Evolutionary conservation across 2,113 vertebrate genomes (phyloP).

Genomic region (Clinocottus analis): DNA sequence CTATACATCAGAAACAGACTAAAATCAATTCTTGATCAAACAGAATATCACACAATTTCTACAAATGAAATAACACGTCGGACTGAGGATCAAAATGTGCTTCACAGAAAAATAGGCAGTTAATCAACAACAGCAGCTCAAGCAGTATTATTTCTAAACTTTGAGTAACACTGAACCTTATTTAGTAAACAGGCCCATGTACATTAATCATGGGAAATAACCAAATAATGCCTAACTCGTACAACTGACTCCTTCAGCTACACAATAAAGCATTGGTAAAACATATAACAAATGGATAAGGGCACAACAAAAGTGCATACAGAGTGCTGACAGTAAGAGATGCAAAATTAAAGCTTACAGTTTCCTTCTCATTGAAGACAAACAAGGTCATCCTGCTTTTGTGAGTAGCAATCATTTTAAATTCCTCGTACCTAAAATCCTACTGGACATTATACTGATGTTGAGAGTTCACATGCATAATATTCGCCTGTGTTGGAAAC

Average conservation of each 20-base stretch:
- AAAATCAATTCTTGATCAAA: slow-evolving; percentile 42
- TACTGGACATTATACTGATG: slow-evolving; percentile 22
- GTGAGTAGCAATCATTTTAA: slow-evolving; percentile 20
- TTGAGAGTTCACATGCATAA: slow-evolving; percentile 3
- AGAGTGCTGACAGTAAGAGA: slow-evolving; percentile 20
- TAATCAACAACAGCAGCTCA: slow-evolving; percentile 38
- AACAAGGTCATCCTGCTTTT: slow-evolving; percentile 30
- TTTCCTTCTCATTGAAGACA: slow-evolving; percentile 32
- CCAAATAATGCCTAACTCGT: slow-evolving; percentile 23
- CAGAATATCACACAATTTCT: slow-evolving; percentile 7
- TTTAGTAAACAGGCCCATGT: slow-evolving; percentile 16
- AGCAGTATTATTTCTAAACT: slow-evolving; percentile 26
- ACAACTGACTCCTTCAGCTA: slow-evolving; percentile 27
- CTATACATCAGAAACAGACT: slow-evolving; percentile 22
- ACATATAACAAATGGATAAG: slow-evolving; percentile 23
- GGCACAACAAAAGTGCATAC: slow-evolving; percentile 26
- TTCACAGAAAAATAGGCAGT: slow-evolving; percentile 41
- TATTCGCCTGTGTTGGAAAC: slow-evolving; percentile 7
- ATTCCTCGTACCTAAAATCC: slow-evolving; percentile 33
- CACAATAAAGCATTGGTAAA: slow-evolving; percentile 30
- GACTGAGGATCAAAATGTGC: not conserved
- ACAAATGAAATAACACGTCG: not conserved
- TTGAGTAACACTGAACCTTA: slow-evolving; percentile 9
- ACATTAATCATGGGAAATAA: slow-evolving; percentile 29
- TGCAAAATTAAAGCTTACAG: slow-evolving; percentile 33